phyloP scores from a whole-genome alignment of 2,888 invertebrate species.

The Parasteatoda lunata region DNA sequence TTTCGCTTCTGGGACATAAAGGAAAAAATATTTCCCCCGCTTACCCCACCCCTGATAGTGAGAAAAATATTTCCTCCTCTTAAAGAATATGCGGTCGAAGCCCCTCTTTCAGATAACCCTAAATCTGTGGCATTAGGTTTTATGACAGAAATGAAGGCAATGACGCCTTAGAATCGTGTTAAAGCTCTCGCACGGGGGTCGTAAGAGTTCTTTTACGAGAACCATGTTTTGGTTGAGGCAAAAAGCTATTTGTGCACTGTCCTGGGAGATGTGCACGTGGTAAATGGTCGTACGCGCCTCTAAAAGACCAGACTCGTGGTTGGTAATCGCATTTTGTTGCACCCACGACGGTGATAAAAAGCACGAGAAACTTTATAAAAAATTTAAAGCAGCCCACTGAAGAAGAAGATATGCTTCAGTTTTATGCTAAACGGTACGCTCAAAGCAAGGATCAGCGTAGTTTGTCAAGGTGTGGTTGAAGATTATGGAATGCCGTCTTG shows the following conservation, averaged over 20 bases:
- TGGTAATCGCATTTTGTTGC: conserved; percentile 61
- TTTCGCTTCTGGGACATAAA: conserved; percentile 43
- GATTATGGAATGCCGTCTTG: conserved; percentile 6
- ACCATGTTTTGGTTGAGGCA: conserved; percentile 44
- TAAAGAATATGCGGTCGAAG: conserved; percentile 46
- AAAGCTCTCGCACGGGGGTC: conserved; percentile 47
- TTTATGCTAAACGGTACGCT: conserved; percentile 2
- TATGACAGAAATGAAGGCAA: conserved; percentile 66
- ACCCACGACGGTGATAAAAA: conserved; percentile 58
- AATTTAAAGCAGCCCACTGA: conserved; percentile 31
- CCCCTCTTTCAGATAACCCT: conserved; percentile 56
- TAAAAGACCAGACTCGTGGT: conserved; percentile 41
- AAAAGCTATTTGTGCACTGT: conserved; percentile 51
- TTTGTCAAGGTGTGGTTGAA: conserved; percentile 15
- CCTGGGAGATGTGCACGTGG: conserved; percentile 33
- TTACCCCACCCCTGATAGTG: conserved; percentile 29
- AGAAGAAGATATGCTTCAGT: conserved; percentile 1
- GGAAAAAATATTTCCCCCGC: conserved; percentile 35
- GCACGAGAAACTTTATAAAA: conserved; percentile 50
- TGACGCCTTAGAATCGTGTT: conserved; percentile 62
- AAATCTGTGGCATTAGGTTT: conserved; percentile 63
- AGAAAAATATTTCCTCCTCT: conserved; percentile 55
- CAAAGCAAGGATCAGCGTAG: conserved; percentile 26
- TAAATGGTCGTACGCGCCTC: conserved; percentile 43
- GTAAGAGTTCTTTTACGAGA: conserved; percentile 51